These are phyloP conservation scores for Catagonus wagneri DNA, from an alignment of 2,113 vertebrate genomes.

Conservation along the genomic window DNA sequence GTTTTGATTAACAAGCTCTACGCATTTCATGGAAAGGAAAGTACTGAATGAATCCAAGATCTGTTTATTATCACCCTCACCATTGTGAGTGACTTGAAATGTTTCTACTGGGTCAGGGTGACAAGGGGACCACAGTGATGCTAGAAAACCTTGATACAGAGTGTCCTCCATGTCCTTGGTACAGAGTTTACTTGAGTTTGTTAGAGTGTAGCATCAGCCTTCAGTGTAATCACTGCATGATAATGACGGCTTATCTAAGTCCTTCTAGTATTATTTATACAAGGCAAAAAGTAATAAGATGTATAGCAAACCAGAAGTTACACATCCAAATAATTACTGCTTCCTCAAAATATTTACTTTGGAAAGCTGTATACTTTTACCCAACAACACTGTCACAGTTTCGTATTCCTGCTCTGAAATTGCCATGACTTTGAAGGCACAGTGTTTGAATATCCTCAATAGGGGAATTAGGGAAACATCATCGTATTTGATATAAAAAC, in stretches of 20 bases:
- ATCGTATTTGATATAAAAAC: neutral
- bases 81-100: neutral
- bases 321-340: neutral
- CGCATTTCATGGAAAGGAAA: constrained; percentile 40
- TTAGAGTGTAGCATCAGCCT: neutral
- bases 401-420: neutral
- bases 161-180: neutral
- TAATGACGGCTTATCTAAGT: neutral
- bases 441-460: constrained; percentile 2
- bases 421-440: neutral
- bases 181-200: neutral
- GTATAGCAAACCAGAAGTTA: constrained; percentile 35
- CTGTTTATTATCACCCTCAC: neutral
- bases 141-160: neutral
- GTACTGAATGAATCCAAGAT: constrained; percentile 43
- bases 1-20: constrained; percentile 24
- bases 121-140: neutral
- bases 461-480: neutral
- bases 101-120: neutral
- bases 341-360: constrained; percentile 31
- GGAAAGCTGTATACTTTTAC: neutral
- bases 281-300: constrained; percentile 20
- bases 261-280: neutral
- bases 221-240: neutral
- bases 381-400: neutral